Conservation (phyloP, 2,797 vertebrate genomes). For the Triplophysa yarkandensis region DNA sequence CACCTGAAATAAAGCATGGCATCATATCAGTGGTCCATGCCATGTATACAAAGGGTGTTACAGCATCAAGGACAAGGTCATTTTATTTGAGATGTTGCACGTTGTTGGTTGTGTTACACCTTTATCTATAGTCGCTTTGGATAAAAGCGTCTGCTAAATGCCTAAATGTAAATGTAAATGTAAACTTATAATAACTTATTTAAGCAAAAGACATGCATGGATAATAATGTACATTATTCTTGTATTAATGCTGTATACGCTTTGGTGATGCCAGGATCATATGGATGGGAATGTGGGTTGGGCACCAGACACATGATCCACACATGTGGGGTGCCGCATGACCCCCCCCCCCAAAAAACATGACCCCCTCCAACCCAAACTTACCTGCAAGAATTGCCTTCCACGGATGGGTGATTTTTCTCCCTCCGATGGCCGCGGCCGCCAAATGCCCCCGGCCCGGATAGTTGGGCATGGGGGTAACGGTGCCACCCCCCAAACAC, state of each 20-base stretch:
- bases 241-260: too few relatives aligned
- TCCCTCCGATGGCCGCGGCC: constrained; percentile 71
- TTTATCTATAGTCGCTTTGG: too few relatives aligned
- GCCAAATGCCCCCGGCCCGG: constrained; percentile 66
- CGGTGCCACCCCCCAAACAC: constrained; percentile 46
- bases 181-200: too few relatives aligned
- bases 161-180: too few relatives aligned
- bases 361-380: constrained; percentile 49
- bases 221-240: too few relatives aligned
- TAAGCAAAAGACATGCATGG: too few relatives aligned
- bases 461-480: constrained; percentile 46
- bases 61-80: constrained; percentile 9
- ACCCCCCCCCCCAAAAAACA: constrained; percentile 32
- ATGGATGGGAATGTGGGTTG: constrained; percentile 45
- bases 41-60: too few relatives aligned
- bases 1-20: constrained; percentile 61
- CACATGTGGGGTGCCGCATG: constrained; percentile 23
- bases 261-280: neutral
- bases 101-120: neutral
- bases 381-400: constrained; percentile 81
- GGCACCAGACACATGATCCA: constrained; percentile 62
- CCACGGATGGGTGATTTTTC: constrained; percentile 73
- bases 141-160: too few relatives aligned
- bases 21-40: constrained; percentile 19
- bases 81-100: constrained; percentile 8